phyloP scores from a whole-genome alignment of 2,113 vertebrate species.

The Hypanus sabinus region DNA sequence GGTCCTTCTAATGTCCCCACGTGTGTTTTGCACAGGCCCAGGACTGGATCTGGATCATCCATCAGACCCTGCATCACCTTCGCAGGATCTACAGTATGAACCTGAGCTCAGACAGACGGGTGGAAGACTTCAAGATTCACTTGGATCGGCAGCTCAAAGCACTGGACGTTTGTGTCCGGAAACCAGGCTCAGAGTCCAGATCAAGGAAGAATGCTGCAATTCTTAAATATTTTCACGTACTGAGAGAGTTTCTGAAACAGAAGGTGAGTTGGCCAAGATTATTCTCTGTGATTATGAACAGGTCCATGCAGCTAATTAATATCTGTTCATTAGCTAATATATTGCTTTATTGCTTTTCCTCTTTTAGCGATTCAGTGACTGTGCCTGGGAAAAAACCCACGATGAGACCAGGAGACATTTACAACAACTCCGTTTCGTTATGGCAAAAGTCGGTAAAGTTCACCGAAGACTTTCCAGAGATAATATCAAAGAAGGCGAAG shows the following conservation, averaged over 20 bases:
- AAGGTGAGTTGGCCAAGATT: neutral
- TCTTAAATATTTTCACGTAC: neutral
- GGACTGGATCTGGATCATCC: neutral
- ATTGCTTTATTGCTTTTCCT: neutral
- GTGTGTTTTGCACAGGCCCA: neutral
- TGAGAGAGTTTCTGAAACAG: neutral
- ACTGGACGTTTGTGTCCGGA: neutral
- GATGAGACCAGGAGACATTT: neutral
- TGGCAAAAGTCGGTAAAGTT: neutral
- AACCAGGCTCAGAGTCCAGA: neutral
- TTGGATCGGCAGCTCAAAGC: neutral
- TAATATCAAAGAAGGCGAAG: neutral
- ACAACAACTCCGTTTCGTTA: neutral
- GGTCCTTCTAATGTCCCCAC: neutral
- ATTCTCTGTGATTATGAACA: neutral
- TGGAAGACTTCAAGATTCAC: neutral
- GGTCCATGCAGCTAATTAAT: neutral
- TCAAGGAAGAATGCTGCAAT: neutral
- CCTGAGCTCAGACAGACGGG: neutral
- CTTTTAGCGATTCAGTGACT: conserved; percentile 8
- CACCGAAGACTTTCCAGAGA: neutral
- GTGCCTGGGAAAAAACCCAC: conserved; percentile 15
- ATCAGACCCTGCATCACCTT: neutral
- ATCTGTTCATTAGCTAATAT: neutral
- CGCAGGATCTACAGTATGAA: neutral